Evolutionary conservation across 2,888 invertebrate genomes (phyloP).

Genomic region (Tolmerus cingulatus): DNA sequence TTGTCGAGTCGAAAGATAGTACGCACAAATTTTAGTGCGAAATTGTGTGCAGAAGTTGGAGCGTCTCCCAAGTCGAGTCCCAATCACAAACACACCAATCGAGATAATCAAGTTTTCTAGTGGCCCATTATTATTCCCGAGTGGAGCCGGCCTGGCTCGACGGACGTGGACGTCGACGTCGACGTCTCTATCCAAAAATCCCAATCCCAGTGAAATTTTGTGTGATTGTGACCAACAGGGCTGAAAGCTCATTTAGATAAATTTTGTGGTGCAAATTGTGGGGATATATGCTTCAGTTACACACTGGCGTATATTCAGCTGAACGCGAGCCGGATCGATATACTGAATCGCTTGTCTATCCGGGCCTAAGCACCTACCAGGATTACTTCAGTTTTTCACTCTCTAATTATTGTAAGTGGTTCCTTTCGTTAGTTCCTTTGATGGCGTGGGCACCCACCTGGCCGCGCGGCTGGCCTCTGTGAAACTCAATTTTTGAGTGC

Average conservation of each 20-base stretch:
- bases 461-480: neutral
- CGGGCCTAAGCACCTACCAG: neutral
- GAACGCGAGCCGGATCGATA: constrained; percentile 6
- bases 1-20: constrained; percentile 36
- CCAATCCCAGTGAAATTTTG: constrained; percentile 12
- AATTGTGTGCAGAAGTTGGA: neutral
- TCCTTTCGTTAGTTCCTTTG: neutral
- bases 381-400: constrained; percentile 3
- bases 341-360: neutral
- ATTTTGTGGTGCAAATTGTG: constrained; percentile 13
- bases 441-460: neutral
- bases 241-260: constrained; percentile 31
- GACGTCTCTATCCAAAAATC: neutral
- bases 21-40: neutral
- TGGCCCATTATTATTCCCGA: neutral
- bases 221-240: neutral
- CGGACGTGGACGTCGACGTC: neutral
- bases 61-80: neutral
- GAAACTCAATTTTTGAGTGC: neutral
- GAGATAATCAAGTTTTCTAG: constrained; percentile 24
- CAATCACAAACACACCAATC: constrained; percentile 30
- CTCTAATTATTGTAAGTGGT: constrained; percentile 26
- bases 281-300: neutral
- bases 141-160: neutral
- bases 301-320: neutral